These are phyloP conservation scores for Hymenochirus boettgeri DNA, from an alignment of 2,113 vertebrate genomes.

Conservation along the genomic window DNA sequence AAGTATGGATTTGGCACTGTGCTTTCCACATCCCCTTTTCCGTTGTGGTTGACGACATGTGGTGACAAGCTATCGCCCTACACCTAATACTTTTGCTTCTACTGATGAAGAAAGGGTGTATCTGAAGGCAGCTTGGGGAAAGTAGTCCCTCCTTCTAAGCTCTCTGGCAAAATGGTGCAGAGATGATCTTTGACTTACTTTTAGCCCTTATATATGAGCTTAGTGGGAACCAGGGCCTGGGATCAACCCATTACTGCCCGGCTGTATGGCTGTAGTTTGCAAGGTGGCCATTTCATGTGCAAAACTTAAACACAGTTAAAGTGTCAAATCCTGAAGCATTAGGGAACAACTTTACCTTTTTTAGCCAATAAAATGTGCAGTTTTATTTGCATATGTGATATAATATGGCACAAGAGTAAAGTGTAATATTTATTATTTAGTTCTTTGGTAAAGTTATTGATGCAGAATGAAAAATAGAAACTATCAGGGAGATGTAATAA, in stretches of 20 bases:
- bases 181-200: constrained; percentile 11
- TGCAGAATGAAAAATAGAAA: no score
- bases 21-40: constrained; percentile 84
- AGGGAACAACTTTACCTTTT: no score
- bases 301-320: no score
- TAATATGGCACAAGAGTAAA: no score
- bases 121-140: constrained; percentile 45
- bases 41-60: constrained; percentile 89
- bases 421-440: no score
- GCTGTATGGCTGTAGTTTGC: constrained; percentile 52
- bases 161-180: constrained; percentile 23
- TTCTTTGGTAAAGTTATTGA: no score
- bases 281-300: constrained; percentile 47
- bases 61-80: constrained; percentile 44
- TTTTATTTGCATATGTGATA: no score
- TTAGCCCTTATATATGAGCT: constrained; percentile 43
- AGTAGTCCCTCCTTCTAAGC: constrained; percentile 36
- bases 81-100: constrained; percentile 12
- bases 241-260: constrained; percentile 21
- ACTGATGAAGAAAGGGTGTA: constrained; percentile 7
- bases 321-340: no score
- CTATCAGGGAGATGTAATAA: no score
- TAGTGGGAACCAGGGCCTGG: constrained; percentile 37
- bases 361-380: no score
- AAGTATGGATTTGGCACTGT: constrained; percentile 51